Base-by-base conservation (phyloP, 2,888 invertebrate genomes). In the Nomada ferruginata region DNA sequence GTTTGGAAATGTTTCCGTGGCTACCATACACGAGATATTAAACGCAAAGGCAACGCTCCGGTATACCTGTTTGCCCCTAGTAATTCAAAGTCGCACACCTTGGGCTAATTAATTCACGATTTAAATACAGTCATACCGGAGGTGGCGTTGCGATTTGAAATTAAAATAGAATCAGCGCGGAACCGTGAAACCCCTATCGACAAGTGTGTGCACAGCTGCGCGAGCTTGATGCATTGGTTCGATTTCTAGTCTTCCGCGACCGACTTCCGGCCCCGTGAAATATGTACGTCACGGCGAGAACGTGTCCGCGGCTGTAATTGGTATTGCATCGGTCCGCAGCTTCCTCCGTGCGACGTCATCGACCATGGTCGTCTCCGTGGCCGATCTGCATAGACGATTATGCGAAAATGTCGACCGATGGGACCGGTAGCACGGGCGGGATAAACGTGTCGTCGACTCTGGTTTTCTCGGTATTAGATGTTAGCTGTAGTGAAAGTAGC, bases 181-280 rank as follows among this genome's bases (percentile, higher is more conserved):
- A 42, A 59, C 60, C 73, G 68, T 76, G 85, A 70, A 75, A 81
- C 76, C 29, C 63, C 50, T 71, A 64, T 84, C 60, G 75, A 52
- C 53, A 50, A 23, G 47, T 42, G 11, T 13, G 36, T 11, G 36
- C 26, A 26, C 36, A 61, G 44, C 13, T 15, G 15, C 61, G 11
- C 23, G 47, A 18, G 71, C 61, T 64, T 71, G 70, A 76, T 76
- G 69, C 64, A 80, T 82, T 55, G 72, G 52, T 73, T 63, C 72
- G 86, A 83, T 85, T 80, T 85, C 85, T 85, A 85, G 85, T 85
- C 69, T 73, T 73, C 68, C 70, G 42, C 13, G 66, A 61, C n/a
- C 52, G 26, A 50, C 50, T 50, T 53, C 63, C 69, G 66, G 63
- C 59, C 77, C 66, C 82, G 68, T 82, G 75, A 82, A 82, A 71